Base-by-base conservation (phyloP, 2,797 vertebrate species). In the Alauda arvensis region DNA sequence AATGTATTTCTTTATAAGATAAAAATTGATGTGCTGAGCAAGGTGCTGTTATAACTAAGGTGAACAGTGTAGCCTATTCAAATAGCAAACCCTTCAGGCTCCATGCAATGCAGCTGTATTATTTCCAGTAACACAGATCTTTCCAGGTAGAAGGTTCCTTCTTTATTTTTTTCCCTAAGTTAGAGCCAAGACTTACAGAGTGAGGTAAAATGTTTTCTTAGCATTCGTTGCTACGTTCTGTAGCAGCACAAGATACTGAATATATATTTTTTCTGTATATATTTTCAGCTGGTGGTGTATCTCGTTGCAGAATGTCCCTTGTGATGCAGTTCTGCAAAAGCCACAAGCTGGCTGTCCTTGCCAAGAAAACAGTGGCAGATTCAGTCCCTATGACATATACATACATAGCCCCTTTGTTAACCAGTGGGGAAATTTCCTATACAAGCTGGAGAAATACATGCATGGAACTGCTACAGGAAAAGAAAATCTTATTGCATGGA, bases 401-500 rank as follows among this genome's bases (percentile, higher is more conserved):
- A 21, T 46, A 31, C 23, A 21, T 5, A 68, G 8, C 7, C 10
- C 6, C 4, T 45, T n/a, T 66, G 12, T 10, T 1, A 69, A 37
- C 12, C 42, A 46, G 7, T 14, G 18, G 18, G 46, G 59, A 65
- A 39, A n/a, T 72, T 87, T 83, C 49, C 39, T 46, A 1, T 25
- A 18, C 6, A 76, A 42, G 19, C 25, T 2, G 1, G 5, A 65
- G 46, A 75, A 74, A 74, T 57, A 31, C 0, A 0, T 33, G 13
- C 49, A 23, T 60, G 63, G 19, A 77, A 51, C 37, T 23, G 29
- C 40, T 51, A 34, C 19, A 52, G 49, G 34, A 80, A 69, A 66
- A 71, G 29, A 56, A 49, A 55, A 72, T 40, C 10, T 18, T 10
- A 3, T 67, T 84, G 18, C 2, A 1, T 28, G 43, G 28, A 40